These are phyloP conservation scores for Gouania willdenowi DNA, from an alignment of 2,797 vertebrate genomes.

Conservation along the genomic window DNA sequence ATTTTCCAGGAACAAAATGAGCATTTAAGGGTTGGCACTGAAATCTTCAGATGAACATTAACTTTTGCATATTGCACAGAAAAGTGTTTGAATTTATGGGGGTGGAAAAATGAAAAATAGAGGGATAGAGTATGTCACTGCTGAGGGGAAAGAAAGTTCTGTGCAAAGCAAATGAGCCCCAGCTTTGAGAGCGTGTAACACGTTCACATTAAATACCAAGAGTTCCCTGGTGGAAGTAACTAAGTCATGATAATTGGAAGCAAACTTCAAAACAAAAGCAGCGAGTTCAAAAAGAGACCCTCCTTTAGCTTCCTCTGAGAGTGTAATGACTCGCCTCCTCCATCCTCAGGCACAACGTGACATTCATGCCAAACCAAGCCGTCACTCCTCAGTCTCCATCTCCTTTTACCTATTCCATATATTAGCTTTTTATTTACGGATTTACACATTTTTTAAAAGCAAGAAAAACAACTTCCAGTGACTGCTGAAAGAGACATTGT, in stretches of 20 bases:
- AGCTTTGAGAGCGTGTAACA: slow-evolving; percentile 53
- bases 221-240: slow-evolving; percentile 55
- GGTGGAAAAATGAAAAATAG: not conserved
- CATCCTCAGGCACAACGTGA: slow-evolving; percentile 50
- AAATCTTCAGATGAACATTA: not conserved
- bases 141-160: no score
- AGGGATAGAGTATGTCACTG: no score
- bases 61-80: not conserved
- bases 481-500: no score
- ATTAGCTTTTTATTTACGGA: not conserved
- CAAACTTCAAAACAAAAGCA: slow-evolving; percentile 66
- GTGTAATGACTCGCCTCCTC: slow-evolving; percentile 46
- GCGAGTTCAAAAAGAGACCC: slow-evolving; percentile 46
- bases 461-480: slow-evolving; percentile 1
- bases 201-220: slow-evolving; percentile 59
- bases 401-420: not conserved
- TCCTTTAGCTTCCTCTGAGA: slow-evolving; percentile 51
- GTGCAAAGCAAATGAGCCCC: slow-evolving; percentile 35
- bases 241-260: slow-evolving; percentile 63
- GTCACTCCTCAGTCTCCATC: not conserved
- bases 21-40: not conserved
- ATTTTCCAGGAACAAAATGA: not conserved
- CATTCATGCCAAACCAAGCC: slow-evolving; percentile 38
- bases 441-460: no score
- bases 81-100: not conserved